Evolutionary conservation across 2,888 invertebrate genomes (phyloP).

Genomic region (Conus canariensis): DNA sequence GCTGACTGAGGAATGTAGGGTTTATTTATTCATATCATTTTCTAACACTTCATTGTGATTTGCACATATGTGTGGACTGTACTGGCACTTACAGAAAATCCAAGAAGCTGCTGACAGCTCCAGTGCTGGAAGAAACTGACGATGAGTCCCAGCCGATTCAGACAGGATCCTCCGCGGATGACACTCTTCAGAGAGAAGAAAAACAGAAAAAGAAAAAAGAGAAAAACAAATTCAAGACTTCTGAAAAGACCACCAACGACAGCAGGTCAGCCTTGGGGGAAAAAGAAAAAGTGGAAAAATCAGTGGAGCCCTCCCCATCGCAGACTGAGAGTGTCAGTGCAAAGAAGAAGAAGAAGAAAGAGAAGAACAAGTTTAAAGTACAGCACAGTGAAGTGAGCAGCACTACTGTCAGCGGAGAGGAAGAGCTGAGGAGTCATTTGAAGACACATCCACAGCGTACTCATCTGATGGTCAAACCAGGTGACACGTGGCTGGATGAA

Average conservation of each 20-base stretch:
- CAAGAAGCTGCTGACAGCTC: neutral
- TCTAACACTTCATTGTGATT: neutral
- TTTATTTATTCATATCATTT: neutral
- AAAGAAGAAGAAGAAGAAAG: slow-evolving; percentile 59
- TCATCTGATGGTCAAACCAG: slow-evolving; percentile 69
- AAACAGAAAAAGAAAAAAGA: slow-evolving; percentile 44
- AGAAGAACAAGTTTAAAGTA: slow-evolving; percentile 68
- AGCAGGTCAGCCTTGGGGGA: slow-evolving; percentile 28
- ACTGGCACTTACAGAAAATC: neutral
- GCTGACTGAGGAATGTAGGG: no score
- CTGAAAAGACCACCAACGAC: neutral
- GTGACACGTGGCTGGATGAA: slow-evolving; percentile 64
- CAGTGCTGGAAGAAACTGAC: slow-evolving; percentile 40
- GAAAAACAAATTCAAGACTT: slow-evolving; percentile 17
- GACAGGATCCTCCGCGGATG: slow-evolving; percentile 6
- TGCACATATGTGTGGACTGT: neutral
- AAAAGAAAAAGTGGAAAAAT: slow-evolving; percentile 40
- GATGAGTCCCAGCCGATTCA: neutral
- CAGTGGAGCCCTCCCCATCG: slow-evolving; percentile 20
- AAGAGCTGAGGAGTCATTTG: slow-evolving; percentile 38
- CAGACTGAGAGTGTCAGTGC: neutral
- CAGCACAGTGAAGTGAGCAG: slow-evolving; percentile 66
- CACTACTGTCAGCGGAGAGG: slow-evolving; percentile 50
- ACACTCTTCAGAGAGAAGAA: slow-evolving; percentile 14
- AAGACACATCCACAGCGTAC: slow-evolving; percentile 40